Conservation (phyloP, 2,797 vertebrate species). For the Pangasius krempfi region DNA sequence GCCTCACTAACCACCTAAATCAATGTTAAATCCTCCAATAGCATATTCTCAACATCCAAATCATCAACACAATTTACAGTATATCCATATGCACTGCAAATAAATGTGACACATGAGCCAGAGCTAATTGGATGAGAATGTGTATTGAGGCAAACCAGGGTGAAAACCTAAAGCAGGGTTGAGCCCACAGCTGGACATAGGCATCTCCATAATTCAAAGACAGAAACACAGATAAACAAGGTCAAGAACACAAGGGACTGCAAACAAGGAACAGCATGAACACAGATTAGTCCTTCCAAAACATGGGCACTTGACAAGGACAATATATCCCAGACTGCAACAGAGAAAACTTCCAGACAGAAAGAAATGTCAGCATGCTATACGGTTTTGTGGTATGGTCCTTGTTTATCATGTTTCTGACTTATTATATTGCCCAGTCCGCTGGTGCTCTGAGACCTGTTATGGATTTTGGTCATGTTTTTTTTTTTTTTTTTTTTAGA, state of each 20-base stretch:
- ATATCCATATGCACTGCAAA: neutral
- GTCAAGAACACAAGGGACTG: slow-evolving; percentile 25
- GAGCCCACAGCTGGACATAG: slow-evolving; percentile 9
- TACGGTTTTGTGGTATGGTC: neutral
- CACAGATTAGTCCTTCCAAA: slow-evolving; percentile 21
- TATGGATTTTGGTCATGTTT: neutral
- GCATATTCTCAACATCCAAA: neutral
- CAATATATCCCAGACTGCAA: neutral
- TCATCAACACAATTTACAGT: neutral
- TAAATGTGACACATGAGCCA: neutral
- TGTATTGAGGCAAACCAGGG: neutral
- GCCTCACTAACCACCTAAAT: neutral
- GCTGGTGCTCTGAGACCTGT: neutral
- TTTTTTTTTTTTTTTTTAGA: neutral
- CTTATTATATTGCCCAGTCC: neutral
- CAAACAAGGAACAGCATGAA: slow-evolving; percentile 22
- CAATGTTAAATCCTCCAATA: neutral
- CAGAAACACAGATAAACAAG: slow-evolving; percentile 25
- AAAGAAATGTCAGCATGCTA: slow-evolving; percentile 6
- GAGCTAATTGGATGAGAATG: neutral
- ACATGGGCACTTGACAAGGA: slow-evolving; percentile 17
- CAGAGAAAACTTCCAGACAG: neutral
- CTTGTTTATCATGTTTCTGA: slow-evolving; percentile 17
- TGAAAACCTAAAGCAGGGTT: neutral
- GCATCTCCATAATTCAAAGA: slow-evolving; percentile 36